Conservation (phyloP, 2,113 vertebrate species). For the Rallus limicola region DNA sequence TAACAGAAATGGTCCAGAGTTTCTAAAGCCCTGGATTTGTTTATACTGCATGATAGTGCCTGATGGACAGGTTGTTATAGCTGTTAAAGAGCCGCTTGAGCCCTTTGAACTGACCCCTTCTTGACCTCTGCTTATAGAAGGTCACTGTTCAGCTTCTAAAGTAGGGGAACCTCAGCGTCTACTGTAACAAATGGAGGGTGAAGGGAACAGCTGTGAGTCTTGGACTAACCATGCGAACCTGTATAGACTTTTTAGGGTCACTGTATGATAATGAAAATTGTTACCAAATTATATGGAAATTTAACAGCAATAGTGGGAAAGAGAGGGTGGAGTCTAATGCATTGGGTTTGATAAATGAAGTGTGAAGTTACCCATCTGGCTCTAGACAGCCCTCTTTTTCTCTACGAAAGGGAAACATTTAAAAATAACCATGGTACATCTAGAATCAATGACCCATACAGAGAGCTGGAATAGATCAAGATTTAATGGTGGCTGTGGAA, state of each 20-base stretch:
- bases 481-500: slow-evolving; percentile 80
- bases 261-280: slow-evolving; percentile 99
- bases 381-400: slow-evolving; percentile 75
- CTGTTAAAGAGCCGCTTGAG: slow-evolving; percentile 78
- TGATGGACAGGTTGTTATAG: slow-evolving; percentile 83
- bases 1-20: slow-evolving; percentile 79
- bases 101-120: slow-evolving; percentile 81
- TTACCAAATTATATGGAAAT: slow-evolving; percentile 98
- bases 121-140: slow-evolving; percentile 79
- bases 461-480: slow-evolving; percentile 82
- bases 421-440: slow-evolving; percentile 83
- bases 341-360: slow-evolving; percentile 99
- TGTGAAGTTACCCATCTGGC: slow-evolving; percentile 99
- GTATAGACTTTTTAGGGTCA: slow-evolving; percentile 90
- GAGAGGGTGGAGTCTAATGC: slow-evolving; percentile 80
- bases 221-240: slow-evolving; percentile 82
- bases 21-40: slow-evolving; percentile 77
- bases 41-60: slow-evolving; percentile 72
- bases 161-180: slow-evolving; percentile 72
- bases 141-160: slow-evolving; percentile 79
- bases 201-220: slow-evolving; percentile 88
- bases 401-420: slow-evolving; percentile 79
- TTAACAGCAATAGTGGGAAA: slow-evolving; percentile 89
- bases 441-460: slow-evolving; percentile 83
- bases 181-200: slow-evolving; percentile 79